These are phyloP conservation scores for Tanytarsus gracilentus DNA, from an alignment of 2,888 invertebrate species.

Conservation along the genomic window DNA sequence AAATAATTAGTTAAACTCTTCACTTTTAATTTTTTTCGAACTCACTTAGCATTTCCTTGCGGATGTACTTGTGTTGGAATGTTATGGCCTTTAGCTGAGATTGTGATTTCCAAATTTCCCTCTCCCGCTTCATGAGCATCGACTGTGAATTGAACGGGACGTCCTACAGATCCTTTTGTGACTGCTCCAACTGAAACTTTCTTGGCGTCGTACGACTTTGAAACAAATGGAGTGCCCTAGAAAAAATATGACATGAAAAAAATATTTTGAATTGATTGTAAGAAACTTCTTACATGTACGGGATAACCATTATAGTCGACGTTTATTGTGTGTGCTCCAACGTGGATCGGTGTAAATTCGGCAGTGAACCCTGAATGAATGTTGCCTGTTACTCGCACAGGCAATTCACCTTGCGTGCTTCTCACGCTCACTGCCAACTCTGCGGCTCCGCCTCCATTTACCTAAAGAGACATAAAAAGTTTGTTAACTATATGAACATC, in stretches of 20 bases:
- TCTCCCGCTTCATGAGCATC: constrained; percentile 96
- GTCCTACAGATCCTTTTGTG: constrained; percentile 74
- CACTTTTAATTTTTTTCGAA: background rate
- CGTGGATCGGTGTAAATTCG: constrained; percentile 84
- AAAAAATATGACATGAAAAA: background rate
- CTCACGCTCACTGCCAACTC: constrained; percentile 83
- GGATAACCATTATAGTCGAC: constrained; percentile 86
- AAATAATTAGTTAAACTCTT: constrained; percentile 33
- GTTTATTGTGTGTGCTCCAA: constrained; percentile 86
- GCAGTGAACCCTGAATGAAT: constrained; percentile 80
- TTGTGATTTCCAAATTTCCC: constrained; percentile 94
- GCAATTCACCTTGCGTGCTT: constrained; percentile 77
- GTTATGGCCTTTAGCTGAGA: constrained; percentile 84
- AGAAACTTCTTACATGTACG: constrained; percentile 55
- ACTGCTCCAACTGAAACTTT: constrained; percentile 73
- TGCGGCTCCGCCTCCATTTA: constrained; percentile 57
- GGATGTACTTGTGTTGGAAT: constrained; percentile 94
- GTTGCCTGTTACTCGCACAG: constrained; percentile 81
- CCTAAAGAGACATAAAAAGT: constrained; percentile 43
- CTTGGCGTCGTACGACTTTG: constrained; percentile 88
- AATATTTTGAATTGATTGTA: background rate
- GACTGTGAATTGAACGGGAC: constrained; percentile 88
- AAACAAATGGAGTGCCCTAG: constrained; percentile 76
- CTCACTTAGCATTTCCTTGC: constrained; percentile 61
- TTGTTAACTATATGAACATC: constrained; percentile 38